Evolutionary conservation across 2,797 vertebrate species (phyloP), one percentile per base, ranked within the genome.

Genomic region (Podargus strigoides): DNA sequence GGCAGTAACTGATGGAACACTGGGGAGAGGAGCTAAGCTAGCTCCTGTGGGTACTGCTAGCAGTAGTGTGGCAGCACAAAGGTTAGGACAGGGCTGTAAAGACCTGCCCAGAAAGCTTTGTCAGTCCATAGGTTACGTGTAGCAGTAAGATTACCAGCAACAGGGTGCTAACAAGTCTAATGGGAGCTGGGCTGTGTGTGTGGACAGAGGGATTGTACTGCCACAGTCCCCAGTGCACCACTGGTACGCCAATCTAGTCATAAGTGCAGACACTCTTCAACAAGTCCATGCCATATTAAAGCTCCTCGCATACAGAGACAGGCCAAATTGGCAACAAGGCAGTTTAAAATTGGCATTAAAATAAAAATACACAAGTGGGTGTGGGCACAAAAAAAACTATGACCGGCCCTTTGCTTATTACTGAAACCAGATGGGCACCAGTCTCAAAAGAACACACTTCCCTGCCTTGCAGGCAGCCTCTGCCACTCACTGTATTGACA

Each of bases 351-450:
- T 14, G 26, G 14, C 26, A 34, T 4, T 28, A 23, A 49, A 68
- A n/a, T n/a, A n/a, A 49, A 34, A 18, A 56, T 1, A 56, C 0
- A 62, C 5, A 23, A 16, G 47, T 14, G 9, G 3, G 2, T 1
- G 0, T 3, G 30, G 55, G 59, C 27, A 73, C 70, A 30, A 18
- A 22, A 18, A 22, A 13, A 94, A 18, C n/a, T 34, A 12, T 19
- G n/a, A 34, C 17, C 16, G 36, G 19, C 26, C 14, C 42, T 85
- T 41, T 30, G 47, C 36, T 91, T 26, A 14, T 12, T 30, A 28
- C n/a, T 72, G 58, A 59, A 42, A 26, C 20, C 53, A 56, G 24
- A 37, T 0, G 6, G 69, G 32, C 28, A 87, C 12, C 49, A 60
- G 32, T 7, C 23, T 42, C 55, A 7, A 26, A 64, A 78, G 36